Conservation (phyloP, 1,140 invertebrate species). For the Venustaconcha ellipsiformis region DNA sequence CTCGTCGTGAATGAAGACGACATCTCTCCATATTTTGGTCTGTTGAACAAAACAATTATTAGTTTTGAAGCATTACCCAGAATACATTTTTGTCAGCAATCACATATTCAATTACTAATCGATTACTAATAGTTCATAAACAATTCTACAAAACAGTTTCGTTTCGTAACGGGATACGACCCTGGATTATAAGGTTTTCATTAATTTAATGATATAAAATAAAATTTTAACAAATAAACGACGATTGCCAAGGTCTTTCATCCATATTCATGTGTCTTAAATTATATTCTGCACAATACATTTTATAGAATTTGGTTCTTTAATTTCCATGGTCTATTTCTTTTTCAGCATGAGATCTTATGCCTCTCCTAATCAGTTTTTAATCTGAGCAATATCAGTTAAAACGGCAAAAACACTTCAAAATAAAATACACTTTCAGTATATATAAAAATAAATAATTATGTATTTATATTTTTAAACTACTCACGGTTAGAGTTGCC, state of each 20-base stretch:
- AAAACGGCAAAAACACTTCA: background rate
- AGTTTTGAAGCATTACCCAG: background rate
- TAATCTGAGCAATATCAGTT: background rate
- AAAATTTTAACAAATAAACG: too few species aligned
- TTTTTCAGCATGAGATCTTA: too few species aligned
- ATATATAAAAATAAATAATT: background rate
- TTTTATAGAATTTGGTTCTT: too few species aligned
- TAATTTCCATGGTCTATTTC: too few species aligned
- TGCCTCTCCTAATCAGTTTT: background rate
- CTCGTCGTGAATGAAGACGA: constrained; percentile 26
- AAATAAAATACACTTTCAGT: background rate
- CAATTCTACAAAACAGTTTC: background rate
- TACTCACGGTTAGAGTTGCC: background rate
- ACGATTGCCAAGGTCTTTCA: too few species aligned
- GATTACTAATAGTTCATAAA: background rate
- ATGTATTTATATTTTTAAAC: background rate
- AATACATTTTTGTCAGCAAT: background rate
- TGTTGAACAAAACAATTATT: background rate
- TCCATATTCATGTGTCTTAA: too few species aligned
- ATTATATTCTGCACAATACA: too few species aligned
- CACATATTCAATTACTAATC: background rate
- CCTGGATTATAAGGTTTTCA: background rate
- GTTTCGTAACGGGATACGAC: background rate
- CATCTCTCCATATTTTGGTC: constrained; percentile 30
- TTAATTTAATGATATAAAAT: background rate